These are phyloP conservation scores for Baccha elongata DNA, from an alignment of 2,888 invertebrate species.

Conservation along the genomic window DNA sequence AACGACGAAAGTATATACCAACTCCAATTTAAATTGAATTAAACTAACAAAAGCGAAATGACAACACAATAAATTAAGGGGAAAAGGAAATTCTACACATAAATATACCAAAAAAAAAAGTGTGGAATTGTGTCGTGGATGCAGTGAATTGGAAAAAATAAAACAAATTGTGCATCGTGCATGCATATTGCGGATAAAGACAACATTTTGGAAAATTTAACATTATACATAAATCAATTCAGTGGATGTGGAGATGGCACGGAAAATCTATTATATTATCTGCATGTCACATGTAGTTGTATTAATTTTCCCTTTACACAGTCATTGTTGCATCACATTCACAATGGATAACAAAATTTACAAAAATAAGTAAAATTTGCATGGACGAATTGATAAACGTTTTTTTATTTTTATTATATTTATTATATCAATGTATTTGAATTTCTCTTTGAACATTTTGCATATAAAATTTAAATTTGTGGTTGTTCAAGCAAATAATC, in stretches of 20 bases:
- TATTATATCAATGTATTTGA: too few relatives aligned
- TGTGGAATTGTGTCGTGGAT: conserved; percentile 53
- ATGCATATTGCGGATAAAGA: conserved; percentile 7
- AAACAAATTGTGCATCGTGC: conserved; percentile 17
- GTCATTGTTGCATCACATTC: conserved; percentile 12
- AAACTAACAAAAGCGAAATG: conserved; percentile 36
- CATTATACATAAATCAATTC: conserved; percentile 64
- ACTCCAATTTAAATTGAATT: conserved; percentile 56
- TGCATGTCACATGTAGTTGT: conserved; percentile 27
- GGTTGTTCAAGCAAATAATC: too few relatives aligned
- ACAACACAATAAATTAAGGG: conserved; percentile 32
- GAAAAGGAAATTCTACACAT: conserved; percentile 1
- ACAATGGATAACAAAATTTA: conserved; percentile 4
- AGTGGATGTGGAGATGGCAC: conserved; percentile 40
- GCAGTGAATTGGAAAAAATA: conserved; percentile 36
- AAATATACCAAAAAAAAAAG: conserved; percentile 9
- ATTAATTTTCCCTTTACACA: conserved; percentile 31
- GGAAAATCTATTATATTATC: conserved; percentile 27
- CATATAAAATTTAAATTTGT: too few relatives aligned
- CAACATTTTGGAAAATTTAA: conserved; percentile 62
- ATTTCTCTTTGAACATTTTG: background rate
- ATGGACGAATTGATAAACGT: conserved; percentile 7
- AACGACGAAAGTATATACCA: conserved; percentile 45
- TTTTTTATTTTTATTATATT: conserved; percentile 5
- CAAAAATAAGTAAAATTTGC: conserved; percentile 14